phyloP scores from a whole-genome alignment of 53 echinoderm and acorn worm species.

The Holothuria scabra region DNA sequence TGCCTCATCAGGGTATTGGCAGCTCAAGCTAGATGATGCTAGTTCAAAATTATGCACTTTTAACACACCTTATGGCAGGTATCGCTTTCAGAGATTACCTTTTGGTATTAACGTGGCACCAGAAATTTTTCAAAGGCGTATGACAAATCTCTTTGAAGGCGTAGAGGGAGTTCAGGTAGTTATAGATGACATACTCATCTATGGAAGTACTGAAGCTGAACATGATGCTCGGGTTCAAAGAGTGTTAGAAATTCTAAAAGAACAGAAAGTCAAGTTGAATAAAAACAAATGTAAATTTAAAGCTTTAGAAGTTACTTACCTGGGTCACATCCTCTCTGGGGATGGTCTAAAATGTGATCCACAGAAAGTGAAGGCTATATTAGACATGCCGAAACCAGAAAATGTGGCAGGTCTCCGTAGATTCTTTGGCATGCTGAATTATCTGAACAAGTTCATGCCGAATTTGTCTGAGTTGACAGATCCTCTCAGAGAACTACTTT shows the following conservation, averaged over 20 bases:
- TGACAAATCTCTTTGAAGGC: conserved; percentile 36
- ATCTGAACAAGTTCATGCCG: too few relatives aligned
- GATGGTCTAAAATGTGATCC: conserved; percentile 47
- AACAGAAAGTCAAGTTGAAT: conserved; percentile 23
- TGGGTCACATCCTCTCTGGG: conserved; percentile 13
- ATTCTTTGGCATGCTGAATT: too few relatives aligned
- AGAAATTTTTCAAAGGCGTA: conserved; percentile 50
- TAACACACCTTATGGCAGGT: conserved; percentile 58
- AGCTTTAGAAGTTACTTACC: conserved; percentile 33
- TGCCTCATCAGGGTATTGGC: conserved; percentile 56
- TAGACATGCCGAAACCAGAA: conserved; percentile 29
- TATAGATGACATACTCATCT: conserved; percentile 27
- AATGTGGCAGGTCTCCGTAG: too few relatives aligned
- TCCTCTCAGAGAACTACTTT: too few relatives aligned
- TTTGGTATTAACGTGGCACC: conserved; percentile 59
- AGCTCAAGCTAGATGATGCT: conserved; percentile 45
- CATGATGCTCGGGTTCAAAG: conserved; percentile 3
- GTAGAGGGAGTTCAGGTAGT: conserved; percentile 40
- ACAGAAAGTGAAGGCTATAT: conserved; percentile 31
- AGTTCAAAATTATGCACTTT: conserved; percentile 53
- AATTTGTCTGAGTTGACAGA: too few relatives aligned
- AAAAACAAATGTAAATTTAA: too few relatives aligned
- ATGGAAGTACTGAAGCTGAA: conserved; percentile 2
- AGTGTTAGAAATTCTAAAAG: conserved; percentile 1
- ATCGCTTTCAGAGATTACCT: conserved; percentile 47